Evolutionary conservation across 2,797 vertebrate species (phyloP).

Genomic region (Protosalanx chinensis): DNA sequence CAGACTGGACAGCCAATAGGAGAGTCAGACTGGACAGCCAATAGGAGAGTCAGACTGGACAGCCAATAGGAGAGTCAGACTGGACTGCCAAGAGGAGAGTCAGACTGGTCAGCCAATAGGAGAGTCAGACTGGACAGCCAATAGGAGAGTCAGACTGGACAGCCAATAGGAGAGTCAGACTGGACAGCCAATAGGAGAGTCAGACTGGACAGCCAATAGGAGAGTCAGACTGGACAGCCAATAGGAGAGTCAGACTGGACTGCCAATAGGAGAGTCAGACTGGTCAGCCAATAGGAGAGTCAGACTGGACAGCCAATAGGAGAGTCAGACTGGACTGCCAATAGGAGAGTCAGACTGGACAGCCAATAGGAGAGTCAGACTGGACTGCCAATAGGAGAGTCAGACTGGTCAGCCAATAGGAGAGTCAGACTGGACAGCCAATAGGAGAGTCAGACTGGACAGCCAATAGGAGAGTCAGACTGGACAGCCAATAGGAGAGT

Average conservation of each 20-base stretch:
- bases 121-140: constrained; percentile 19
- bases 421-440: constrained; percentile 19
- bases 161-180: constrained; percentile 41
- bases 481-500: constrained; percentile 26
- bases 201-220: constrained; percentile 19
- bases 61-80: constrained; percentile 41
- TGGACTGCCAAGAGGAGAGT: too few relatives aligned
- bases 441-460: constrained; percentile 40
- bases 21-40: constrained; percentile 19
- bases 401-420: constrained; percentile 17
- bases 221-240: constrained; percentile 19
- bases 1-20: constrained; percentile 20
- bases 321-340: constrained; percentile 19
- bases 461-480: constrained; percentile 30
- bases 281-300: constrained; percentile 29
- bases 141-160: constrained; percentile 17
- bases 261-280: too few relatives aligned
- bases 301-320: constrained; percentile 19
- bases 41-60: constrained; percentile 17
- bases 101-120: constrained; percentile 29
- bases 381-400: constrained; percentile 30
- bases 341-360: constrained; percentile 40
- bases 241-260: constrained; percentile 40
- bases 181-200: constrained; percentile 35
- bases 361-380: too few relatives aligned